These are phyloP conservation scores for Eueides isabella DNA, from an alignment of 1,140 invertebrate genomes.

Conservation along the genomic window DNA sequence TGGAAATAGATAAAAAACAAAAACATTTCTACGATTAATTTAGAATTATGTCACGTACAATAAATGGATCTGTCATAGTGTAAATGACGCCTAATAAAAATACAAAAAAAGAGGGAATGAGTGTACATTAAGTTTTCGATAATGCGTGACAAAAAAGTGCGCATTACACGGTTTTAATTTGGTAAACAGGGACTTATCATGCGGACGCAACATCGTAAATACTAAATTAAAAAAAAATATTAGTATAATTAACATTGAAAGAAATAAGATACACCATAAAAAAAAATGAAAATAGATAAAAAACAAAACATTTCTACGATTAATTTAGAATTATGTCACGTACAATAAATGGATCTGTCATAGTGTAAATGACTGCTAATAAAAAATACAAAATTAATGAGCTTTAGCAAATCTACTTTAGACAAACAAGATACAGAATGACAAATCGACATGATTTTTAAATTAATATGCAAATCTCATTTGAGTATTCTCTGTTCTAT, in stretches of 20 bases:
- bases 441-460: not conserved
- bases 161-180: too few relatives aligned
- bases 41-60: slow-evolving; percentile 30
- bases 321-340: slow-evolving; percentile 21
- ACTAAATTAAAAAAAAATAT: too few relatives aligned
- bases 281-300: not conserved
- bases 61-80: slow-evolving; percentile 40
- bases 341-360: slow-evolving; percentile 41
- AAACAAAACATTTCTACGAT: not conserved
- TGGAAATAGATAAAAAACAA: not conserved
- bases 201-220: too few relatives aligned
- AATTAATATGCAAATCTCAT: not conserved
- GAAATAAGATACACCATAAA: not conserved
- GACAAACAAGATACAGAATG: not conserved
- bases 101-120: too few relatives aligned
- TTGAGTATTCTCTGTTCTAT: not conserved
- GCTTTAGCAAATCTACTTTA: slow-evolving; percentile 5
- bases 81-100: too few relatives aligned
- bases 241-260: not conserved
- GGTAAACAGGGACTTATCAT: too few relatives aligned
- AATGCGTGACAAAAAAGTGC: too few relatives aligned
- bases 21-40: not conserved
- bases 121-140: too few relatives aligned
- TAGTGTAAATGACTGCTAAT: slow-evolving; percentile 23
- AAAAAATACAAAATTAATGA: slow-evolving; percentile 29